Percentiles rank a stretch among this genome's conserved stretches.
These are phyloP conservation scores for Trypoxylon attenuatum DNA, from an alignment of 2,888 invertebrate genomes.

Conservation along the genomic window DNA sequence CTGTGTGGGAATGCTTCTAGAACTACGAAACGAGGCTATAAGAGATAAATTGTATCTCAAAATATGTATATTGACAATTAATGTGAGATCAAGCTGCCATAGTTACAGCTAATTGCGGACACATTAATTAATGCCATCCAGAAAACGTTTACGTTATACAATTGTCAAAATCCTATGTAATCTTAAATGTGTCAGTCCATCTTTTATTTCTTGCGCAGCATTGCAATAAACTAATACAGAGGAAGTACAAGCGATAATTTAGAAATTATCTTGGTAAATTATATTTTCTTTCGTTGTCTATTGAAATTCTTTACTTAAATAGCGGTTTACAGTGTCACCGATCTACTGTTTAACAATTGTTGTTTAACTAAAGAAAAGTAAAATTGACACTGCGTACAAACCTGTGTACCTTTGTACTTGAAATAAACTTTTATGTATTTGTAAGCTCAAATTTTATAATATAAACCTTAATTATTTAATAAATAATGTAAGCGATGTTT, in stretches of 20 bases:
- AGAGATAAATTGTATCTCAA: no score
- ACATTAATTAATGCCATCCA: neutral
- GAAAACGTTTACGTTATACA: neutral
- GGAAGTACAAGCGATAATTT: no score
- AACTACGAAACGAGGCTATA: no score
- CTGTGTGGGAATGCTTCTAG: no score
- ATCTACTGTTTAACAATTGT: no score
- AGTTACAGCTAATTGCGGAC: neutral
- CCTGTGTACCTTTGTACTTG: slow-evolving; percentile 44
- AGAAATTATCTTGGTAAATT: no score
- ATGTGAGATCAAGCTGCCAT: neutral
- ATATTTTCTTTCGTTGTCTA: no score
- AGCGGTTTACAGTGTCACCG: no score
- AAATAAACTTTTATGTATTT: slow-evolving; percentile 32
- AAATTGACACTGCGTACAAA: slow-evolving; percentile 43
- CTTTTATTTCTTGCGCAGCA: neutral
- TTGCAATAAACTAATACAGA: no score
- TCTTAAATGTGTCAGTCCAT: neutral
- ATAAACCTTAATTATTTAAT: slow-evolving; percentile 19
- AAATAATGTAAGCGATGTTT: slow-evolving; percentile 11
- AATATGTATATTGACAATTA: no score
- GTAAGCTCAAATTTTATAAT: slow-evolving; percentile 32
- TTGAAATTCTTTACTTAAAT: no score
- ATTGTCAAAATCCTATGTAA: neutral
- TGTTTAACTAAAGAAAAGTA: no score